phyloP scores from a whole-genome alignment of 2,797 vertebrate genomes.

The Botia almorhae region DNA sequence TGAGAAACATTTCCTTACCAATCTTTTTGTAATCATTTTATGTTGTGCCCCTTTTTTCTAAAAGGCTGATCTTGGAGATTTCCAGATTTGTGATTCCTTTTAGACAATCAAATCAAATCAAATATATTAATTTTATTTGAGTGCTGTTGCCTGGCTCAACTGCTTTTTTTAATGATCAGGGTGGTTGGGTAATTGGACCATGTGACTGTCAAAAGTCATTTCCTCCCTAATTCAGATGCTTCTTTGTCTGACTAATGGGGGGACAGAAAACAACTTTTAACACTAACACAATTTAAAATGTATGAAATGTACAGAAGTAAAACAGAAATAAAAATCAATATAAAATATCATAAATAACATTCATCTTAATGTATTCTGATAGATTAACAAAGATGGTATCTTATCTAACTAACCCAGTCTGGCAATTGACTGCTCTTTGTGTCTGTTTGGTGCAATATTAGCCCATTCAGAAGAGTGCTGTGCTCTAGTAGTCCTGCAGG shows the following conservation, averaged over 20 bases:
- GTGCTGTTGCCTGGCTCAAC: too few species aligned
- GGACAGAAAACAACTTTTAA: too few species aligned
- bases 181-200: neutral
- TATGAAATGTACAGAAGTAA: too few species aligned
- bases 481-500: neutral
- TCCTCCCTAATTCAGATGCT: neutral
- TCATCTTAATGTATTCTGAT: neutral
- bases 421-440: neutral
- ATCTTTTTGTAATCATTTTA: neutral
- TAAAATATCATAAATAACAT: too few species aligned
- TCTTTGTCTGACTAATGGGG: neutral
- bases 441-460: neutral
- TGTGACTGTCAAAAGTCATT: conserved; percentile 1
- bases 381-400: neutral
- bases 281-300: too few species aligned
- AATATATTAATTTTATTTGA: neutral
- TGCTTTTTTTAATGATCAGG: neutral
- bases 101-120: neutral
- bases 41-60: neutral
- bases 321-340: too few species aligned
- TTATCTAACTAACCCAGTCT: neutral
- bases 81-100: neutral
- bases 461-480: neutral
- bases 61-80: neutral
- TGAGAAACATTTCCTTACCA: neutral